Evolutionary conservation across 2,888 invertebrate species (phyloP), one percentile per base, ranked within the genome.

Genomic region (Stenurella melanura): DNA sequence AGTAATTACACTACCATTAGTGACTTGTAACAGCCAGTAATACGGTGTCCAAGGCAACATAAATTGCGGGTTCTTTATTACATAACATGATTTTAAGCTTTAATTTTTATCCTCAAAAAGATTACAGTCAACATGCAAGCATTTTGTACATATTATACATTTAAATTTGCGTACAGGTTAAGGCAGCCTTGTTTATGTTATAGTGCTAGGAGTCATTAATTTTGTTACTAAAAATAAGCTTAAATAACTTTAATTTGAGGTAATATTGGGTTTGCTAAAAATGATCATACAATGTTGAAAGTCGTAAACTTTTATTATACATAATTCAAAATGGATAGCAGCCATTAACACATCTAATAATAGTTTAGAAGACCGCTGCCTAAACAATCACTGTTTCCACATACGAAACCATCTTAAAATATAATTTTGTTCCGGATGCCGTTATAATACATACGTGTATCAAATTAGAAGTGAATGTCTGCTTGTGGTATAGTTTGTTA

Each of bases 21-120:
- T 73, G 75, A 73, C 77, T 75, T 71, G 68, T 76, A 78, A 80
- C 78, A 78, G 76, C 76, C 71, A 57, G 78, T 67, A 78, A 73
- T 76, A 73, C 57, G 72, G 73, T 76, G 80, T 78, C 75, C 67
- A 63, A 50, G 34, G 75, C 76, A 73, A 72, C 75, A 64, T 74
- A 76, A 78, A 80, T 75, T 57, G 34, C 73, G 60, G 73, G 74
- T 72, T 77, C 56, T 38, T 19, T 54, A 64, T 78, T 76, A 76
- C 79, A 73, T 79, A 76, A 76, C 73, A 76, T 61, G 26, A 21
- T 54, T 70, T 38, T 30, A 69, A 76, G 72, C 74, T 70, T 78
- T 76, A 76, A 78, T 80, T 78, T 79, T 68, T 58, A 73, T 75
- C 42, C 73, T 71, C 50, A 50, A 64, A 72, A 71, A 69, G 74